Evolutionary conservation across 2,797 vertebrate genomes (phyloP), one percentile per base, ranked within the genome.

Genomic region (Lutra lutra): DNA sequence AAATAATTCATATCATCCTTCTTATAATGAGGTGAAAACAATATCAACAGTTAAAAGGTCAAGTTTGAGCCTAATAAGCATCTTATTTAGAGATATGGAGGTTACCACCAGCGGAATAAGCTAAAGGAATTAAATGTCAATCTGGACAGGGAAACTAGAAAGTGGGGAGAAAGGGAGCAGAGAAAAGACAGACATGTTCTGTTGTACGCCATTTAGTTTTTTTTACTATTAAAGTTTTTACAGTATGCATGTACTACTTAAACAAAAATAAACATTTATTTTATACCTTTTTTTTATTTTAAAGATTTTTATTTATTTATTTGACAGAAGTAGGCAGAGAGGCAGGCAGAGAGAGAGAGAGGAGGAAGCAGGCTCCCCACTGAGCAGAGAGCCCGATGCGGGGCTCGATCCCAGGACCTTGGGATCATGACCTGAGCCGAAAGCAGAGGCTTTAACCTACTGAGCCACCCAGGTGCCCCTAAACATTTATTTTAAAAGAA

Each of bases 31-130:
- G n/a, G 54, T 32, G 46, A 64, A 95, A 92, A 82, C 54, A 62
- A 66, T 20, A n/a, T 86, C 73, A 90, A 48, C 38, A 80, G 43
- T 82, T 86, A 86, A 89, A 92, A 89, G 56, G 68, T 32, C 75
- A 86, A 85, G 25, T 68, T 64, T 46, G 32, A 54, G 15, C 68
- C 29, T 84, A 73, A 68, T 77, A 82, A 77, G 17, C 43, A 27
- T 79, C 29, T 66, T 84, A 51, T 87, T 70, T 35, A 64, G 27
- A 43, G 25, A 73, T 27, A 32, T 18, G 40, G n/a, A 79, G 25
- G 13, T 15, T 89, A 68, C 20, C 32, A 70, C 3, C n/a, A 43
- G 46, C 27, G 20, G 75, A 56, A 40, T 75, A 32, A 93, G 35
- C 86, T 68, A 56, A 88, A 48, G 60, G 43, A 88, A 96, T 10